Base-by-base conservation (phyloP, 2,888 invertebrate genomes). In the Heteromurus nitidus region DNA sequence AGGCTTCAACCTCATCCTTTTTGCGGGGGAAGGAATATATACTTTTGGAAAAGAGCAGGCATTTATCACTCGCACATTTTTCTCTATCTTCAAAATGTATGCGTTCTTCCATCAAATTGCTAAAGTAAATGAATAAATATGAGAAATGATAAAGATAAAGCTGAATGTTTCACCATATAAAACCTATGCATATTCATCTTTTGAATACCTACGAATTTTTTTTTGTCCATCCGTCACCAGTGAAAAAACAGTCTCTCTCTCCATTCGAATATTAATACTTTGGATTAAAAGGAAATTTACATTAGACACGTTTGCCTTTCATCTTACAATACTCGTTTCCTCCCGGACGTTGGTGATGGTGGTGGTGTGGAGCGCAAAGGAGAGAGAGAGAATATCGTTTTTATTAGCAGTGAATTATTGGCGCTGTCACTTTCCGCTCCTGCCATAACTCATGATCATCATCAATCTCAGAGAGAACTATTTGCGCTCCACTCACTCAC, bases 371-470 rank as follows among this genome's bases (percentile, higher is more conserved):
- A 36, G 7, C 7, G 36, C 13, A 36, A 36, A 36, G 7, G 36
- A 7, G 36, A 36, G 36, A 13, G 36, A 36, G 13, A 13, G 13
- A 36, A 30, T 26, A 60, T 62, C n/a, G 62, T 30, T 62, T 62
- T 62, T 62, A 62, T 62, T 62, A 62, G 24, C 62, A 79, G 70
- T 79, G 77, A 79, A 79, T 79, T 79, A 79, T 79, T 79, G 77
- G 64, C 55, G 53, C 77, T 79, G 77, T 79, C 77, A 79, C 70
- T 70, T 79, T 69, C 44, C 50, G 47, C 76, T 76, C 68, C 31
- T 76, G 68, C 76, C 68, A 76, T 76, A 76, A 68, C 62, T 76
- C 76, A 68, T 76, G 76, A 76, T 69, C 76, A 76, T 76, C 76
- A 76, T 76, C 69, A 76, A 76, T 76, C 76, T 76, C 76, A 47